Conservation (phyloP, 2,888 invertebrate genomes). For the Neoascia interrupta region DNA sequence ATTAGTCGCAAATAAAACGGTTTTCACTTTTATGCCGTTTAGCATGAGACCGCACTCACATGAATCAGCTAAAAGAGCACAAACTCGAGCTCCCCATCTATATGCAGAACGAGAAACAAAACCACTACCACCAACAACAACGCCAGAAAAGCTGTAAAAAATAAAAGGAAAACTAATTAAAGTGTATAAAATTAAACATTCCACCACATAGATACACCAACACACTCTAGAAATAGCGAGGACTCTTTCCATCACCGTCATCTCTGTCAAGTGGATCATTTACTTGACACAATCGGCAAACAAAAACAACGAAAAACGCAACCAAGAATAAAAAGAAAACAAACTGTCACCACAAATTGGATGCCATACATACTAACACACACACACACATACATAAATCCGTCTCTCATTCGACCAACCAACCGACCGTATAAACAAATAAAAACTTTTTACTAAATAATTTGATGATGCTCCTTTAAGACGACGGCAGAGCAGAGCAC, state of each 20-base stretch:
- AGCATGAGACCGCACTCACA: constrained; percentile 54
- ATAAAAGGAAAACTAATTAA: constrained; percentile 53
- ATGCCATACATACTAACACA: constrained; percentile 77
- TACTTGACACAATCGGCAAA: constrained; percentile 58
- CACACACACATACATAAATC: constrained; percentile 34
- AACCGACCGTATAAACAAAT: constrained; percentile 78
- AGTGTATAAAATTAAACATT: constrained; percentile 54
- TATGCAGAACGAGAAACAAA: background rate
- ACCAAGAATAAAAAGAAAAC: constrained; percentile 37
- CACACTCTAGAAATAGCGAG: background rate
- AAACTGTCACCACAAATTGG: constrained; percentile 78
- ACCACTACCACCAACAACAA: constrained; percentile 3
- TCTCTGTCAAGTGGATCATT: constrained; percentile 64
- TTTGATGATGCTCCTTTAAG: constrained; percentile 75
- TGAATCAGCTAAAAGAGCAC: too few species aligned
- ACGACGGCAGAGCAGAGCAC: constrained; percentile 27
- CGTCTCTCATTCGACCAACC: constrained; percentile 68
- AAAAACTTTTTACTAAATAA: constrained; percentile 79
- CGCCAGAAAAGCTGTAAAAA: constrained; percentile 45
- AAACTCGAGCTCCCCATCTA: too few species aligned
- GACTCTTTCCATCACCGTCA: constrained; percentile 23
- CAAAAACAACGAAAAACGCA: constrained; percentile 6
- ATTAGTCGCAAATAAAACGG: constrained; percentile 72
- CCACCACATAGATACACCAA: constrained; percentile 44
- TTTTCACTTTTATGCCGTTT: constrained; percentile 71